These are phyloP conservation scores for Onychomys leucogaster DNA, from an alignment of 2,797 vertebrate species.

Conservation along the genomic window DNA sequence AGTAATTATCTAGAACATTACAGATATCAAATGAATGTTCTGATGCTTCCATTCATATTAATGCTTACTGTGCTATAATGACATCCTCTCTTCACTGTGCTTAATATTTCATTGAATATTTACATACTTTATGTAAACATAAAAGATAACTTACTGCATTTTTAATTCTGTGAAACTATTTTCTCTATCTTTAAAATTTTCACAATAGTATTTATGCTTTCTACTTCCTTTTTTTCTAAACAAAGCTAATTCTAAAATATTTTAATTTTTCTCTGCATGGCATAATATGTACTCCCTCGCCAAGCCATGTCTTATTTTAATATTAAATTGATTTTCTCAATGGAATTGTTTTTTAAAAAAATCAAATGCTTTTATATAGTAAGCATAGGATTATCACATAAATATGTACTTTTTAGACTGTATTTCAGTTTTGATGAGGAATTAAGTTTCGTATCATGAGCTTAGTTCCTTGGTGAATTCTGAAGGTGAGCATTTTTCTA, in stretches of 20 bases:
- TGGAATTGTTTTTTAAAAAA: neutral
- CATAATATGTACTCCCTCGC: no score
- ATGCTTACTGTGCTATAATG: neutral
- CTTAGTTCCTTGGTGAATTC: neutral
- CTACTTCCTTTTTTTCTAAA: neutral
- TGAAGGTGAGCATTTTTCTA: neutral
- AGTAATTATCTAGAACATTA: neutral
- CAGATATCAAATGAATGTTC: neutral
- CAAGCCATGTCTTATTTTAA: neutral
- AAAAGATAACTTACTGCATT: neutral
- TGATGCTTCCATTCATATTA: neutral
- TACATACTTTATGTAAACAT: neutral
- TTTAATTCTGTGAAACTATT: neutral
- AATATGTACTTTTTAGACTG: neutral
- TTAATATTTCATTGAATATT: neutral
- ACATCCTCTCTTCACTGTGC: neutral
- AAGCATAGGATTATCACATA: neutral
- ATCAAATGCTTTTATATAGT: neutral
- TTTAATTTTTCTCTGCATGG: neutral
- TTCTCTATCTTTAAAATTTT: neutral
- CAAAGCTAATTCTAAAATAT: neutral
- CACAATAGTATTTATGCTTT: neutral
- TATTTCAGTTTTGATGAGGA: neutral
- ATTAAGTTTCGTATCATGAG: neutral
- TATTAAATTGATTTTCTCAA: neutral